phyloP scores from a whole-genome alignment of 2,113 vertebrate species.

The Pycnonotus jocosus region DNA sequence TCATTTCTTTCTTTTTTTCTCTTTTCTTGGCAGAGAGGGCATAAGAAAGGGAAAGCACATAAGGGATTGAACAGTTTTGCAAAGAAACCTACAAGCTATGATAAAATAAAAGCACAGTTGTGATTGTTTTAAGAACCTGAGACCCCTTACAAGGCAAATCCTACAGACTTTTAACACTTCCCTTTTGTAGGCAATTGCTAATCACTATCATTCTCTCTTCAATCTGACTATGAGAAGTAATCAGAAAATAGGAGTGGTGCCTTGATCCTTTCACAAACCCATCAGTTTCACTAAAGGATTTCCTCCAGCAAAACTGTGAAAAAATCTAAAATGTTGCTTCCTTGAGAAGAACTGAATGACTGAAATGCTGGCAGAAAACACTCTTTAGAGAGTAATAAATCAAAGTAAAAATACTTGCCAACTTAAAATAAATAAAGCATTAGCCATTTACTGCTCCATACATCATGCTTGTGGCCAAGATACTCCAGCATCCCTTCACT shows the following conservation, averaged over 20 bases:
- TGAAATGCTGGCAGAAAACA: neutral
- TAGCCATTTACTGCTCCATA: neutral
- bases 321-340: neutral
- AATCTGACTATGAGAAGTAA: neutral
- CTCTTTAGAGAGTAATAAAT: neutral
- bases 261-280: neutral
- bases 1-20: fast-evolving
- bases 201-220: neutral
- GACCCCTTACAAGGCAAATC: neutral
- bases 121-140: neutral
- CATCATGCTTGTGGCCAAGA: neutral
- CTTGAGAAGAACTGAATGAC: neutral
- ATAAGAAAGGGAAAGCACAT: neutral
- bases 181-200: neutral
- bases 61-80: neutral
- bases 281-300: neutral
- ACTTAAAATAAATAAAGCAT: neutral
- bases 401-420: neutral
- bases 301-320: neutral
- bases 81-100: neutral
- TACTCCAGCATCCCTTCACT: neutral
- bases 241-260: neutral
- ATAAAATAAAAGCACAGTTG: neutral
- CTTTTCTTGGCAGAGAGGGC: neutral
- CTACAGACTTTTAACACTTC: neutral